Evolutionary conservation across 2,113 vertebrate genomes (phyloP), one percentile per base, ranked within the genome.

Genomic region (Prolemur simus): DNA sequence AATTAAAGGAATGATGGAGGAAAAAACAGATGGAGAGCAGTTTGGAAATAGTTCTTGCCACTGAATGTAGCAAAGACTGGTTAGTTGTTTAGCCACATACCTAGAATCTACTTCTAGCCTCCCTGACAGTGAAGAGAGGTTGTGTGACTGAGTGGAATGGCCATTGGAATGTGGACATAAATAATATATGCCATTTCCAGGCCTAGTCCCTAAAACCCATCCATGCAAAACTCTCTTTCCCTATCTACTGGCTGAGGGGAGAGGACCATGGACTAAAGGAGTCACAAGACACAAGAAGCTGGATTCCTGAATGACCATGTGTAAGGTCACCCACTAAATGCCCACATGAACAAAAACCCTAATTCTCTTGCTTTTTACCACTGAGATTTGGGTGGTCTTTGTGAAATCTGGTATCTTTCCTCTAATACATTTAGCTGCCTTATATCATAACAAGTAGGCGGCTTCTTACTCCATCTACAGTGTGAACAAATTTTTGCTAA

Each of bases 101-200:
- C 29, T 81, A 85, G 56, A 89, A 74, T 81, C 84, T 12, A 39
- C 58, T 74, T 60, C 39, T 54, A 89, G 34, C 18, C 23, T 58
- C 42, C 45, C 32, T 68, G 76, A 42, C 13, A 86, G n/a, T 95
- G 54, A 68, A 37, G 18, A 54, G n/a, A 82, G 42, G 27, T 34
- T 95, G 15, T 52, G n/a, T 81, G n/a, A 47, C 84, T 86, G 47
- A 81, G 34, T 63, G 27, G 54, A 92, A 86, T 13, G 4, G 12
- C 52, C 37, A 96, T 34, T 56, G 74, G 15, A 63, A 82, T 82
- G 39, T n/a, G 74, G n/a, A 39, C 45, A 95, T 39, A 97, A 81
- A 92, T 81, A 34, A 81, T 39, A 3, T 37, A 49, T 49, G 42
- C 32, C 58, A 47, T 39, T 23, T 58, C 2, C 32, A 69, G 64